phyloP scores from a whole-genome alignment of 92 coral and sea anemone genomes.

The Epizoanthus illoricatus region DNA sequence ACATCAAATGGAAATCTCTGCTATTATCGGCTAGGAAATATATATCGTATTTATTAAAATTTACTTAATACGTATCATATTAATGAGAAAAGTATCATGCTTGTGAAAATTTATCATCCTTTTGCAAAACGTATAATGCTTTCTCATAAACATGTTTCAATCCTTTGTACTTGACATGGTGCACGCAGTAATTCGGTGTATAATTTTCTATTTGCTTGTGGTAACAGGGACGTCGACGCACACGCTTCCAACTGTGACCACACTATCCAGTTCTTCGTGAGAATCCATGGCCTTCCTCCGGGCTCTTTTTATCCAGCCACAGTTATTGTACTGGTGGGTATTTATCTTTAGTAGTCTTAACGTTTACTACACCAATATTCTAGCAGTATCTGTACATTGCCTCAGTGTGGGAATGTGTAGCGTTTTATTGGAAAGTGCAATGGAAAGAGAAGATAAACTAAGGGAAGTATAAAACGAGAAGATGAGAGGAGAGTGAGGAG shows the following conservation, averaged over 20 bases:
- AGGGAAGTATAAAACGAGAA: neutral
- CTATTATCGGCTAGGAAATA: no score
- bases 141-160: no score
- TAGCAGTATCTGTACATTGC: neutral
- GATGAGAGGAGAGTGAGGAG: no score
- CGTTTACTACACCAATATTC: neutral
- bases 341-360: neutral
- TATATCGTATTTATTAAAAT: no score
- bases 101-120: no score
- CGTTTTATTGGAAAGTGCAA: neutral
- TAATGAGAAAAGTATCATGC: no score
- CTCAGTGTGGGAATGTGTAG: no score
- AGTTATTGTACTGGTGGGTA: slow-evolving; percentile 37
- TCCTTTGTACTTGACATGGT: no score
- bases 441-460: neutral
- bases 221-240: slow-evolving; percentile 25
- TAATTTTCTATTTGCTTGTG: neutral
- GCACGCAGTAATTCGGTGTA: no score
- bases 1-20: no score
- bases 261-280: slow-evolving; percentile 39
- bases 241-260: slow-evolving; percentile 34
- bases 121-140: no score
- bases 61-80: no score
- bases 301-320: slow-evolving; percentile 37
- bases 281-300: slow-evolving; percentile 37